phyloP scores from a whole-genome alignment of 2,797 vertebrate genomes.

The Darevskia mixta region DNA sequence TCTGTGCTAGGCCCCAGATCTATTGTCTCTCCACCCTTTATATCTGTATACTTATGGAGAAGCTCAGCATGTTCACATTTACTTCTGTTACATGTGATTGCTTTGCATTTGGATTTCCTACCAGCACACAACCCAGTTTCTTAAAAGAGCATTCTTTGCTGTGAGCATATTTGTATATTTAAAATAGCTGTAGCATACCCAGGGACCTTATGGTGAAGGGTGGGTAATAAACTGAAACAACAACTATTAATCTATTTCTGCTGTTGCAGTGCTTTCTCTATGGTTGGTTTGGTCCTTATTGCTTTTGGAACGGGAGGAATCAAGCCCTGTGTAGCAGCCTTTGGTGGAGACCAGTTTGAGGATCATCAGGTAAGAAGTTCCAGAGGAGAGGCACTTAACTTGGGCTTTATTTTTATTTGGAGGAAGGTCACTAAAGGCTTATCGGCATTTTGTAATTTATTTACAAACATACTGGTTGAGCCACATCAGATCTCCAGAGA shows the following conservation, averaged over 20 bases:
- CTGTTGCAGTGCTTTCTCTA: conserved; percentile 81
- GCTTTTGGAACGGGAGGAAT: conserved; percentile 96
- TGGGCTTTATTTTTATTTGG: not conserved
- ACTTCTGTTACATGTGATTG: not conserved
- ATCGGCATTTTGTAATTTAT: not conserved
- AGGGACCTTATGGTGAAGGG: no score
- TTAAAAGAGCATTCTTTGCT: not conserved
- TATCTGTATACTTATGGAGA: no score
- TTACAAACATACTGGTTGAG: not conserved
- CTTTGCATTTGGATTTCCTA: not conserved
- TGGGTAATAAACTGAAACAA: no score
- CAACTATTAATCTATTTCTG: conserved; percentile 76
- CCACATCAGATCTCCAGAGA: not conserved
- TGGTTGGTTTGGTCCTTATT: conserved; percentile 91
- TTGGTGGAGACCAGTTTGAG: conserved; percentile 95
- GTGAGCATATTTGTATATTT: not conserved
- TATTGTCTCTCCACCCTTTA: no score
- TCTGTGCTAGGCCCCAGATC: no score
- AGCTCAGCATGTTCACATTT: not conserved
- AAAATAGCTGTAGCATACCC: no score
- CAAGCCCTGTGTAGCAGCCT: conserved; percentile 95
- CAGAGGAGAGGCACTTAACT: not conserved
- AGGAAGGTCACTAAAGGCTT: no score
- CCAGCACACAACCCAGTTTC: not conserved
- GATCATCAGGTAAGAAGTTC: conserved; percentile 86